Base-by-base conservation (phyloP, 2,113 vertebrate species). In the Clarias batrachus region DNA sequence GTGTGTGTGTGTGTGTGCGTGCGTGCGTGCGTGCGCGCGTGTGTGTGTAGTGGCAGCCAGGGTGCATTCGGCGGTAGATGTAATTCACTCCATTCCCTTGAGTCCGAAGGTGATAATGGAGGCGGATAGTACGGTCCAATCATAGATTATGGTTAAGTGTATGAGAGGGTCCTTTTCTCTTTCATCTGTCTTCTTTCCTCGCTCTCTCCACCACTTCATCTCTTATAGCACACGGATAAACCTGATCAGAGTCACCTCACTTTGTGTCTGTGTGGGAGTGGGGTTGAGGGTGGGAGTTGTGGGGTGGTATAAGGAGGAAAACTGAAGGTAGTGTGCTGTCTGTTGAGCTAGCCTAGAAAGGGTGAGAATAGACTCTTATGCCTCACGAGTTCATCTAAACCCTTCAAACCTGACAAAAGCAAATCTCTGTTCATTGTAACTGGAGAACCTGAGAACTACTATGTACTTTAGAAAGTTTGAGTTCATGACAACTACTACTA, bases 61-160 rank as follows among this genome's bases (percentile, higher is more conserved):
- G 83, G 81, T 86, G 84, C 79, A 77, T 85, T 88, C 84, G n/a
- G 66, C 76, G 81, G 76, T 84, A 83, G 87, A 90, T 90, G 89
- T 85, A 90, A 88, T 86, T 86, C 78, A 60, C 74, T 81, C 76
- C 86, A 63, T 88, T 90, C 89, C 89, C 87, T 59, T 54, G 87
- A 88, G 89, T 82, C 62, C 23, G 77, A 56, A 90, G 78, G 87
- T 90, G 89, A 88, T 90, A 90, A 90, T 90, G 78, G 89, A 90
- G 85, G 82, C 81, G 89, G 87, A 86, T 83, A 78, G 89, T 80
- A 54, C 16, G 23, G 76, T 70, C 89, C 89, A 88, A 90, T 90
- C 87, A 86, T 48, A 88, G 81, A 90, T 86, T 88, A 88, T 63
- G 48, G 87, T 81, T 81, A 85, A 88, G 87, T 88, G 87, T 84